phyloP scores from a whole-genome alignment of 2,113 vertebrate species.

The Varanus salvator region DNA sequence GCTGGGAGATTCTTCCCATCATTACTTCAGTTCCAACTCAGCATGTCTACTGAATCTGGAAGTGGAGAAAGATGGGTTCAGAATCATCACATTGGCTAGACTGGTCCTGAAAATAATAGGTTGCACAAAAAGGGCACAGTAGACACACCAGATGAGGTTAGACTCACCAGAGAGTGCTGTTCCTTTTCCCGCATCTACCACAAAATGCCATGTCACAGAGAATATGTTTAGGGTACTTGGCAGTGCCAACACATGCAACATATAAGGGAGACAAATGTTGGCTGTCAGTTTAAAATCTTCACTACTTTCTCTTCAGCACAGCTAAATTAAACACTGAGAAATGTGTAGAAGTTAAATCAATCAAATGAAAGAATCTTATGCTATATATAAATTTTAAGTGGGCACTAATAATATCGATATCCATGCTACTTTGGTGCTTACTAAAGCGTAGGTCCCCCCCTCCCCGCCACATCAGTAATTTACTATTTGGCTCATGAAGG shows the following conservation, averaged over 20 bases:
- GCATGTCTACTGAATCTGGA: neutral
- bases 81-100: neutral
- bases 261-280: neutral
- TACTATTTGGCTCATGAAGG: neutral
- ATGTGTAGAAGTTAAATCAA: neutral
- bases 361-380: neutral
- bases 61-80: neutral
- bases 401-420: neutral
- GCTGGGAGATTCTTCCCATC: neutral
- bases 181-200: neutral
- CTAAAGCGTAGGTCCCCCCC: neutral
- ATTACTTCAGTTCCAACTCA: neutral
- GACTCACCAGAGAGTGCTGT: neutral
- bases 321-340: neutral
- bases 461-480: neutral
- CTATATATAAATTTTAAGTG: neutral
- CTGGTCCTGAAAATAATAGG: too few relatives aligned
- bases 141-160: neutral
- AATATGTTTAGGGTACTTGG: neutral
- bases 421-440: neutral
- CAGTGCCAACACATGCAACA: neutral
- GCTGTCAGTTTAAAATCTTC: neutral
- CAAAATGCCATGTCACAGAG: neutral
- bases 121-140: neutral
- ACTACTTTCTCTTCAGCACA: neutral